Conservation (phyloP, 2,797 vertebrate genomes). For the Melanotaenia nigrans region DNA sequence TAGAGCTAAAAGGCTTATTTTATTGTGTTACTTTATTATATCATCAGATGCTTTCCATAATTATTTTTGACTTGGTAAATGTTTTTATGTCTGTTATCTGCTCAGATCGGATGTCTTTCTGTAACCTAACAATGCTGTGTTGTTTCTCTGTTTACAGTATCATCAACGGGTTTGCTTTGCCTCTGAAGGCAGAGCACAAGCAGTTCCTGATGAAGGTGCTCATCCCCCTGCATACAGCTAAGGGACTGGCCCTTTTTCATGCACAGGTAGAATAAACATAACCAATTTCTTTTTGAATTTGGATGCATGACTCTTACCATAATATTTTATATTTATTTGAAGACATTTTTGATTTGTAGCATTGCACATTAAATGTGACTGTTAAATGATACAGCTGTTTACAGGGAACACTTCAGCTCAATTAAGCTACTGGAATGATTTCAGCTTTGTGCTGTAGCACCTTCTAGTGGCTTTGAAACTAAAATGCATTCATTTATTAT, state of each 20-base stretch:
- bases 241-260: constrained; percentile 94
- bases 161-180: constrained; percentile 98
- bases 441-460: constrained; percentile 35
- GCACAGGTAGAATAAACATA: constrained; percentile 88
- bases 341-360: background rate
- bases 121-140: background rate
- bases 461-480: constrained; percentile 58
- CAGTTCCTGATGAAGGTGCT: constrained; percentile 99
- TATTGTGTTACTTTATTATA: no score
- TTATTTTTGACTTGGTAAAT: background rate
- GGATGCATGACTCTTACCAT: background rate
- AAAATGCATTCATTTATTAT: constrained; percentile 20
- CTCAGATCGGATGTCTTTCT: constrained; percentile 11
- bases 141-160: constrained; percentile 85
- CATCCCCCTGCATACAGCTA: constrained; percentile 96
- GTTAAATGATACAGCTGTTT: constrained; percentile 9
- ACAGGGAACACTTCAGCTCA: constrained; percentile 4
- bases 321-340: background rate
- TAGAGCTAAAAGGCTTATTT: no score
- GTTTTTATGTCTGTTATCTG: background rate
- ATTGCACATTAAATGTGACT: background rate
- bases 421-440: background rate
- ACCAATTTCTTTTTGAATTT: background rate
- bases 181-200: constrained; percentile 97
- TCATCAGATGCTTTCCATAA: no score